Percentiles rank a stretch among this genome's conserved stretches.
phyloP scores from a whole-genome alignment of 2,113 vertebrate species.

The Zonotrichia leucophrys region DNA sequence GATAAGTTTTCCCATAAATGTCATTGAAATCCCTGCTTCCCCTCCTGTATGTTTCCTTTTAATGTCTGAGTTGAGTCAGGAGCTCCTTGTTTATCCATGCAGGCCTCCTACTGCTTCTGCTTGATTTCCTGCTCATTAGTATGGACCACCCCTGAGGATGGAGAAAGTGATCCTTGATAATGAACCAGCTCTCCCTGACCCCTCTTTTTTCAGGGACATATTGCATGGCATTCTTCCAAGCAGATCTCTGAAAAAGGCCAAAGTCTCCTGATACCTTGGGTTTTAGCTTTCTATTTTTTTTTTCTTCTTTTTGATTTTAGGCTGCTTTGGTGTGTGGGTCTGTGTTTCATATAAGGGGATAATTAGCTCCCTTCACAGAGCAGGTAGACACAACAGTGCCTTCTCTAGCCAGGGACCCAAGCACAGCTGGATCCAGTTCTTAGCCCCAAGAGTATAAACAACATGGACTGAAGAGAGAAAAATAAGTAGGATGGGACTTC shows the following conservation, averaged over 20 bases:
- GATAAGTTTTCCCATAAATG: background rate
- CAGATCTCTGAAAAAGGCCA: background rate
- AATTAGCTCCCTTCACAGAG: too few relatives aligned
- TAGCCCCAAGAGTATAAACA: too few relatives aligned
- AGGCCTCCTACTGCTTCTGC: background rate
- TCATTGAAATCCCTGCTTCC: background rate
- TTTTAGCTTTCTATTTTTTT: too few relatives aligned
- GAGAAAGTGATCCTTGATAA: background rate
- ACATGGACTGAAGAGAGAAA: too few relatives aligned
- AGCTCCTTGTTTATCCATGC: background rate
- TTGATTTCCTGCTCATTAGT: background rate
- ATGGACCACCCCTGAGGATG: background rate
- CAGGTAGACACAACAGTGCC: too few relatives aligned
- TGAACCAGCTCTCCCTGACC: background rate
- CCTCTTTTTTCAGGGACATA: background rate
- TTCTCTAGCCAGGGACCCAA: too few relatives aligned
- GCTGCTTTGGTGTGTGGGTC: too few relatives aligned
- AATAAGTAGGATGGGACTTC: too few relatives aligned
- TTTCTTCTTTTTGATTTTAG: too few relatives aligned
- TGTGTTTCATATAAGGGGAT: too few relatives aligned
- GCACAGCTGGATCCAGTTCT: too few relatives aligned
- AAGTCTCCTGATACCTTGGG: background rate
- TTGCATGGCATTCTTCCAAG: background rate
- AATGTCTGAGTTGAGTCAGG: background rate
- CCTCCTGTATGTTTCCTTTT: background rate